A percentile compares a stretch with the other conserved stretches of the same genome.
Evolutionary conservation across 2,113 vertebrate genomes (phyloP).

Genomic region (Austrofundulus limnaeus): DNA sequence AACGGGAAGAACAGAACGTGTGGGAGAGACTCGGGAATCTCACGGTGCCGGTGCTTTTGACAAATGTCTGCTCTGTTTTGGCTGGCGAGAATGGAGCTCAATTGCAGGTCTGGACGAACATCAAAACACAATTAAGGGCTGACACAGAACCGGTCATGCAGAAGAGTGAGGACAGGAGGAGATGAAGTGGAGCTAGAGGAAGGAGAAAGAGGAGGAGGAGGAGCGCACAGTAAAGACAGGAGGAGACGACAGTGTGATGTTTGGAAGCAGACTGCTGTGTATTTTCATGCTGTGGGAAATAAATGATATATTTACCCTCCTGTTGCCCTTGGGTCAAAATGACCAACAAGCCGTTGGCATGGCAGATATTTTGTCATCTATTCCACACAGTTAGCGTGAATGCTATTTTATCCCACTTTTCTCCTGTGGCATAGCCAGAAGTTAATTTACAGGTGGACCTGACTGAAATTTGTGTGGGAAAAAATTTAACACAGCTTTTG

Average conservation of each 20-base stretch:
- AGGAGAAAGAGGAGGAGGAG: conserved; percentile 35
- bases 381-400: no score
- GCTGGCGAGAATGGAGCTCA: conserved; percentile 87
- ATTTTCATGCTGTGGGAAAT: no score
- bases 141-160: conserved; percentile 82
- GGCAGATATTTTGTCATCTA: no score
- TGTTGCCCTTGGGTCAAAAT: no score
- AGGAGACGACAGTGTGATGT: conserved; percentile 29
- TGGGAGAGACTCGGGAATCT: conserved; percentile 28
- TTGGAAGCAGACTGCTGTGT: conserved; percentile 19
- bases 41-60: conserved; percentile 77
- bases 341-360: no score
- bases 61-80: conserved; percentile 92
- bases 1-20: conserved; percentile 25
- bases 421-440: no score
- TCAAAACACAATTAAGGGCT: conserved; percentile 94
- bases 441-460: no score
- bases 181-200: conserved; percentile 33
- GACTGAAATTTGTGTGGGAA: no score
- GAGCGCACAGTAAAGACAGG: conserved; percentile 35
- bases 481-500: no score
- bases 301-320: not conserved
- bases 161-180: conserved; percentile 80
- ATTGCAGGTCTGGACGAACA: conserved; percentile 87
- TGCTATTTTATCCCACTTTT: no score